These are phyloP conservation scores for Nomada lathburiana DNA, from an alignment of 2,888 invertebrate genomes.

Conservation along the genomic window DNA sequence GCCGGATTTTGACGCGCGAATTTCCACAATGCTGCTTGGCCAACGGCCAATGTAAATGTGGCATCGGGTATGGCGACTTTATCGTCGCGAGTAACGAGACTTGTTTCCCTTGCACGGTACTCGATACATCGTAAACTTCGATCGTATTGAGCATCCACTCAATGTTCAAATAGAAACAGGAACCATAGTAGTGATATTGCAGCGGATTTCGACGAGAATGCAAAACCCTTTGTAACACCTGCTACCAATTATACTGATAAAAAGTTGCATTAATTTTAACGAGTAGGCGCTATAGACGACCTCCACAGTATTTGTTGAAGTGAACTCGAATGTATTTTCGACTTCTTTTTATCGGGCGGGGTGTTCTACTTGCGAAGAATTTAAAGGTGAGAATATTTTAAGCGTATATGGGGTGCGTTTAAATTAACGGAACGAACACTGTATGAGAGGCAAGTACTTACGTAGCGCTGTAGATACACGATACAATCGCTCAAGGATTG, in stretches of 20 bases:
- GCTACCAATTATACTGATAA: slow-evolving; percentile 15
- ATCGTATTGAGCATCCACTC: slow-evolving; percentile 4
- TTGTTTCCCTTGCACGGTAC: slow-evolving; percentile 28
- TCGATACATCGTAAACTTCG: slow-evolving; percentile 43
- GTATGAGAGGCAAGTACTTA: too few species aligned
- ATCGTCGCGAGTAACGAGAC: slow-evolving; percentile 46
- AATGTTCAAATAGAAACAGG: slow-evolving; percentile 11
- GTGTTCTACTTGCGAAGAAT: too few species aligned
- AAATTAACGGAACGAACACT: too few species aligned
- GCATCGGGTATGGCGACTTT: slow-evolving; percentile 25
- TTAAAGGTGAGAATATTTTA: too few species aligned
- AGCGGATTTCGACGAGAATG: not conserved
- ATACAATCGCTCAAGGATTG: too few species aligned
- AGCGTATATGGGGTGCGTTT: too few species aligned
- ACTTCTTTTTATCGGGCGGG: too few species aligned
- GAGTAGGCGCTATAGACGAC: too few species aligned
- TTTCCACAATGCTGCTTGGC: slow-evolving; percentile 31
- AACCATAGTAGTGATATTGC: not conserved
- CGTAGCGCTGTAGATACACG: too few species aligned
- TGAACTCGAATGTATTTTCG: too few species aligned
- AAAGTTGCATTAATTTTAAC: too few species aligned
- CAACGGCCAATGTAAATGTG: slow-evolving; percentile 21
- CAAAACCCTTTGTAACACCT: not conserved
- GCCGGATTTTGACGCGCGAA: slow-evolving; percentile 1
- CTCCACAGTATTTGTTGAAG: too few species aligned